Evolutionary conservation across 1,140 invertebrate species (phyloP).

Genomic region (Apis florea): DNA sequence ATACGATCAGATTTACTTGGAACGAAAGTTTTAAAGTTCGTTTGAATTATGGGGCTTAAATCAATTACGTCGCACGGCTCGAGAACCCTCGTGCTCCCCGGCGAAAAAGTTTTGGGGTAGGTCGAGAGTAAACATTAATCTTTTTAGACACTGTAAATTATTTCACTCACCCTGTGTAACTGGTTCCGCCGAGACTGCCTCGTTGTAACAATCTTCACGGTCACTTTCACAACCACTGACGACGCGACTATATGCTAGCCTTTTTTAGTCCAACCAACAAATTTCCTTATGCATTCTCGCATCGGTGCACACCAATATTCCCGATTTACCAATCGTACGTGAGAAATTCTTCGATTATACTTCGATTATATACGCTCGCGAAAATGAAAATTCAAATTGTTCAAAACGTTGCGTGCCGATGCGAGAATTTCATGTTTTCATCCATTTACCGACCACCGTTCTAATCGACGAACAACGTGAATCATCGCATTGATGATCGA

Average conservation of each 20-base stretch:
- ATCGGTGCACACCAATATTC: background rate
- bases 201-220: constrained; percentile 28
- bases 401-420: background rate
- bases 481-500: constrained; percentile 9
- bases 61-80: background rate
- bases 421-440: background rate
- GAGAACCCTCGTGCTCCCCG: background rate
- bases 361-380: background rate
- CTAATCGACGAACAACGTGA: background rate
- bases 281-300: background rate
- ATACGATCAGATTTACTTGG: background rate
- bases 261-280: background rate
- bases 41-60: background rate
- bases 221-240: constrained; percentile 21
- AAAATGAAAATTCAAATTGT: background rate
- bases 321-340: background rate
- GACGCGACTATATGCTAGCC: background rate
- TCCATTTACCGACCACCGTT: background rate
- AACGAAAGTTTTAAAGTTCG: background rate
- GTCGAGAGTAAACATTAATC: constrained; percentile 7
- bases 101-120: background rate
- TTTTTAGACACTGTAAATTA: background rate
- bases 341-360: accelerated
- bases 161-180: constrained; percentile 29
- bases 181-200: constrained; percentile 7